These are phyloP conservation scores for Odobenus rosmarus DNA, from an alignment of 2,113 vertebrate species.

Conservation along the genomic window DNA sequence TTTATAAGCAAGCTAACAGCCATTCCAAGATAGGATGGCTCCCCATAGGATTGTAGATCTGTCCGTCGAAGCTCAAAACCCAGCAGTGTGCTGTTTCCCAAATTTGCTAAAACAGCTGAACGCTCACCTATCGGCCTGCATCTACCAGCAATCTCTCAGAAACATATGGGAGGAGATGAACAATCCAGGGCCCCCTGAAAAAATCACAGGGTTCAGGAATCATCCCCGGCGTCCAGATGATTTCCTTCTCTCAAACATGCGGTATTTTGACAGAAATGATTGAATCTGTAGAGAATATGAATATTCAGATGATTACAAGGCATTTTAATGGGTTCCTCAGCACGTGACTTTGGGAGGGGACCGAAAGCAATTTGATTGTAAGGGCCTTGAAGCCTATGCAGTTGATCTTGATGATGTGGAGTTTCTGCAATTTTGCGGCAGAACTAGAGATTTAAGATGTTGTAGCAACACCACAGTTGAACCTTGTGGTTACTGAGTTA, in stretches of 20 bases:
- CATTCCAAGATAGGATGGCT: accelerated
- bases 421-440: background rate
- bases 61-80: background rate
- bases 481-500: background rate
- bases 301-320: background rate
- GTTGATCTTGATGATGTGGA: background rate
- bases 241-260: accelerated
- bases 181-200: accelerated
- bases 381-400: no score
- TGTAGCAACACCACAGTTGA: no score
- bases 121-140: accelerated
- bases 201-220: background rate
- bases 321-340: background rate
- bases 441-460: background rate
- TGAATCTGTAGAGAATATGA: accelerated
- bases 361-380: background rate
- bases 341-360: background rate
- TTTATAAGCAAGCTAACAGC: background rate
- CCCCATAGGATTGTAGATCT: accelerated
- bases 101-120: accelerated
- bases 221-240: background rate
- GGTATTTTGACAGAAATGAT: background rate
- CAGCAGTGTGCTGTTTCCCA: background rate
- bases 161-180: no score
- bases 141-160: background rate